Evolutionary conservation across 23 tunicate genomes (phyloP).

Genomic region (Halocynthia roretzi): DNA sequence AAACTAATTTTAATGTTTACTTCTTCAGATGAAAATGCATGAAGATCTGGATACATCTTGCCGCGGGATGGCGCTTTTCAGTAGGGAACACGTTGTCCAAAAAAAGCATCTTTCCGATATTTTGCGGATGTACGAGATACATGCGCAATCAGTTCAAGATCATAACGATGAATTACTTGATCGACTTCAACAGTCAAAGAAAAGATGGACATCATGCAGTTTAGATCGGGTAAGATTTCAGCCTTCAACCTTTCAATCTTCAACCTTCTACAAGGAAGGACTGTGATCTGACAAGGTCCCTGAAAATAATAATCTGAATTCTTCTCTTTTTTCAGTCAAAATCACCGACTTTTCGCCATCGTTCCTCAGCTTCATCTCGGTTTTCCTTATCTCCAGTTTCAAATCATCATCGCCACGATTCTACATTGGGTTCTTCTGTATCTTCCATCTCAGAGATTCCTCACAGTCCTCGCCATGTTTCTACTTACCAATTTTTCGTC

Average conservation of each 20-base stretch:
- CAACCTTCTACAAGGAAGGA: too few relatives aligned
- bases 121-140: constrained; percentile 26
- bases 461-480: background rate
- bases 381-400: background rate
- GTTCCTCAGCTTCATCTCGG: background rate
- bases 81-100: constrained; percentile 20
- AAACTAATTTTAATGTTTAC: background rate
- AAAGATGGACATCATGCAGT: constrained; percentile 19
- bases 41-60: constrained; percentile 33
- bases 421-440: too few relatives aligned
- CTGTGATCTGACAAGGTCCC: too few relatives aligned
- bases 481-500: background rate
- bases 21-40: constrained; percentile 32
- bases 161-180: constrained; percentile 45
- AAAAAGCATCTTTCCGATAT: constrained; percentile 14
- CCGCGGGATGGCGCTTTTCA: constrained; percentile 27
- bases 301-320: background rate
- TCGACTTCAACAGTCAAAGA: constrained; percentile 14
- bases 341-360: background rate
- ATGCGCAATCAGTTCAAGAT: constrained; percentile 33
- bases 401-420: background rate
- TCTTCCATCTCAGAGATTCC: too few relatives aligned
- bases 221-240: background rate
- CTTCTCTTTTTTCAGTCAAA: background rate
- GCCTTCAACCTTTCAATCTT: too few relatives aligned